Evolutionary conservation across 2,113 vertebrate species (phyloP).

Genomic region (Hyaena hyaena): DNA sequence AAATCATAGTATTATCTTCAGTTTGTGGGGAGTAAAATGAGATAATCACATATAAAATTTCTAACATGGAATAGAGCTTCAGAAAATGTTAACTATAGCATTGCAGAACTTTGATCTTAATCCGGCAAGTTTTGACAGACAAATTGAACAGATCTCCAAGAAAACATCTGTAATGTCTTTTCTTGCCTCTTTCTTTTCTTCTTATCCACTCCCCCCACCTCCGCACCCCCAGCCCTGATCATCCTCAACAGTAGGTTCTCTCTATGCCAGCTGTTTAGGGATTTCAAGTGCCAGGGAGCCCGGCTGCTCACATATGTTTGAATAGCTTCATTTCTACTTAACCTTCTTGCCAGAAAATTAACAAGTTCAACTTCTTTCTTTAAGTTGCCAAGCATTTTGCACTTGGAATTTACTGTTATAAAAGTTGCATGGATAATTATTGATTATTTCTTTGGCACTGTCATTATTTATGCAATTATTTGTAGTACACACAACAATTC

Average conservation of each 20-base stretch:
- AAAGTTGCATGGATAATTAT: conserved; percentile 45
- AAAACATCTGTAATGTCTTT: background rate
- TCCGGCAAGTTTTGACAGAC: background rate
- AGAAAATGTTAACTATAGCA: background rate
- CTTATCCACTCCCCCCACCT: too few relatives aligned
- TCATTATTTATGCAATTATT: conserved; percentile 60
- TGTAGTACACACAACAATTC: conserved; percentile 22
- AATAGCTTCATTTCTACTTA: conserved; percentile 78
- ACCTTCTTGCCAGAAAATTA: conserved; percentile 83
- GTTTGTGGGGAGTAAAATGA: background rate
- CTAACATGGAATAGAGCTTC: background rate
- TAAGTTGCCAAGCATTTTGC: conserved; percentile 76
- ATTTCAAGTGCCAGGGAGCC: conserved; percentile 68
- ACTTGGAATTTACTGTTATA: conserved; percentile 65
- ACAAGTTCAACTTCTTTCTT: conserved; percentile 77
- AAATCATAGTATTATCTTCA: background rate
- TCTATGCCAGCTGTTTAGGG: conserved; percentile 77
- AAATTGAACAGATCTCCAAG: background rate
- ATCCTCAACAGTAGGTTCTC: conserved; percentile 35
- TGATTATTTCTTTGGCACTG: conserved; percentile 51
- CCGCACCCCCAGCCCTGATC: background rate
- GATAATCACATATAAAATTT: background rate
- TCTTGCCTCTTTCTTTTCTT: conserved; percentile 40
- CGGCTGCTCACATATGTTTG: conserved; percentile 80
- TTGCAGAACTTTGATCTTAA: background rate